Conservation (phyloP, 2,113 vertebrate species). For the Python bivittatus region DNA sequence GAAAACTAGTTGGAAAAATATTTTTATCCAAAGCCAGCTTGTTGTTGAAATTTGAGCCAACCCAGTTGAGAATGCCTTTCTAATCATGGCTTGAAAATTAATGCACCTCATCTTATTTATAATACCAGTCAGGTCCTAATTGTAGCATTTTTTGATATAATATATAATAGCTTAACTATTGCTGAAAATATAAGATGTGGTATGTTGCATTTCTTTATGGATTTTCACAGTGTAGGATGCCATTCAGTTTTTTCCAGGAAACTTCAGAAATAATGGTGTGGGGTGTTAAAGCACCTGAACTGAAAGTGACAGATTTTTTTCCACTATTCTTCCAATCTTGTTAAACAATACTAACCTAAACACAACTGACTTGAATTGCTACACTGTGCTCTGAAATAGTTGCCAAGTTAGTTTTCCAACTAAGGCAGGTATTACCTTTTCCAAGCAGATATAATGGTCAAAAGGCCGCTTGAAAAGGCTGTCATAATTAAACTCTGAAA, state of each 20-base stretch:
- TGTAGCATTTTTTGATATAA: conserved; percentile 6
- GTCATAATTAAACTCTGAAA: background rate
- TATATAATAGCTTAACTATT: conserved; percentile 34
- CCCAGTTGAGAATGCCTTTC: conserved; percentile 30
- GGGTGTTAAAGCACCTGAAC: background rate
- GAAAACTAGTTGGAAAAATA: conserved; percentile 35
- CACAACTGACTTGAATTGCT: background rate
- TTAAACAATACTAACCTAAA: conserved; percentile 18
- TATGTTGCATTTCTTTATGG: conserved; percentile 26
- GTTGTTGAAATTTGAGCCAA: conserved; percentile 46
- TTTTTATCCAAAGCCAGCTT: conserved; percentile 50
- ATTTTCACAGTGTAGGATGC: conserved; percentile 41
- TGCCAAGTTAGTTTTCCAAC: background rate
- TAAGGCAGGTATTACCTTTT: background rate
- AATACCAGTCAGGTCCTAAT: background rate
- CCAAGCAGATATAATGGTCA: background rate
- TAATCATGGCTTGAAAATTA: conserved; percentile 43
- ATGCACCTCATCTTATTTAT: conserved; percentile 39
- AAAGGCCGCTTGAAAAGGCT: background rate
- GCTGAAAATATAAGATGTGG: background rate
- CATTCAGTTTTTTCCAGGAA: conserved; percentile 34
- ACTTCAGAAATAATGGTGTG: background rate
- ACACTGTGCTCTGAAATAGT: background rate
- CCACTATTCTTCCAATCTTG: background rate
- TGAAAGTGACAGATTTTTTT: background rate